These are phyloP conservation scores for Silurus meridionalis DNA, from an alignment of 2,113 vertebrate species.

Conservation along the genomic window DNA sequence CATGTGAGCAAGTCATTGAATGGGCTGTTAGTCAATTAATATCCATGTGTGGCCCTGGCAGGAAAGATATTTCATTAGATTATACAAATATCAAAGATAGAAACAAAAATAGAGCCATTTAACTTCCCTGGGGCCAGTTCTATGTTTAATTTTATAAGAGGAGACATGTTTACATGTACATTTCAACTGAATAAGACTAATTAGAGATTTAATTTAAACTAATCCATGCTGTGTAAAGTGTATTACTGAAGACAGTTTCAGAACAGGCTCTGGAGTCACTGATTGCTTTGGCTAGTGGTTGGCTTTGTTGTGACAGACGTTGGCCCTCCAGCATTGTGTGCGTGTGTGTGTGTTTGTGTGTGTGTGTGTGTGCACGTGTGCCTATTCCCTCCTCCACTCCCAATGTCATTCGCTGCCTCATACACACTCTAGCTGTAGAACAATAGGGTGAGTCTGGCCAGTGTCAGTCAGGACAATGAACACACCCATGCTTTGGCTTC, in stretches of 20 bases:
- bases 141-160: neutral
- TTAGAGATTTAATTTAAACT: neutral
- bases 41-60: neutral
- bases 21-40: neutral
- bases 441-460: constrained; percentile 70
- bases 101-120: neutral
- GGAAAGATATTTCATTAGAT: neutral
- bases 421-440: constrained; percentile 55
- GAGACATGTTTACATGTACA: neutral
- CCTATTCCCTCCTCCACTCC: constrained; percentile 14
- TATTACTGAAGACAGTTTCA: constrained; percentile 12
- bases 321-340: constrained; percentile 37
- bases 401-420: constrained; percentile 56
- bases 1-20: neutral
- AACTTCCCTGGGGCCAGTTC: neutral
- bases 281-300: constrained; percentile 19
- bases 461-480: constrained; percentile 71
- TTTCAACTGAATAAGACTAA: neutral
- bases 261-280: constrained; percentile 19
- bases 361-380: constrained; percentile 1
- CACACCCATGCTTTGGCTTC: constrained; percentile 46
- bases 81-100: neutral
- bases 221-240: neutral
- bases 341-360: neutral
- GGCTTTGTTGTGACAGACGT: constrained; percentile 32